phyloP scores from a whole-genome alignment of 2,888 invertebrate genomes.

The Chorisops tibialis region DNA sequence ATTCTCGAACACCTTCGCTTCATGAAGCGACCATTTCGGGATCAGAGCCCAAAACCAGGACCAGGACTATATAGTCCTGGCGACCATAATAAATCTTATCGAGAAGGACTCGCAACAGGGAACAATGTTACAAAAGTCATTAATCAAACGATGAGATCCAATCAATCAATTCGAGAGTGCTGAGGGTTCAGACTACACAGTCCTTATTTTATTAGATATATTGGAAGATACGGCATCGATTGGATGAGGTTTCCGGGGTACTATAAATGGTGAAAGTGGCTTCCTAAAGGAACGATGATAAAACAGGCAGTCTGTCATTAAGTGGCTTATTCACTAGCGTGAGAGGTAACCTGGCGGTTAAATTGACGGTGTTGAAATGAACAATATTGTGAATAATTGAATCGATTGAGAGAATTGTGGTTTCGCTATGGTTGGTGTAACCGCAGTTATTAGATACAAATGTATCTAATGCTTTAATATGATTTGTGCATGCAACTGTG shows the following conservation, averaged over 20 bases:
- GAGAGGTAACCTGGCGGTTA: too few species aligned
- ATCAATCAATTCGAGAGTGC: conserved; percentile 26
- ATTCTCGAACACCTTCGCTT: conserved; percentile 5
- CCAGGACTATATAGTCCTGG: neutral
- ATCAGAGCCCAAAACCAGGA: neutral
- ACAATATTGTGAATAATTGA: conserved; percentile 16
- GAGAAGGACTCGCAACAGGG: conserved; percentile 21
- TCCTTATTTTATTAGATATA: too few species aligned
- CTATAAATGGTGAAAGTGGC: conserved; percentile 13
- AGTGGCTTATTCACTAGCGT: conserved; percentile 8
- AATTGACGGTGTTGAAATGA: conserved; percentile 8
- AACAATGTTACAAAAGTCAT: conserved; percentile 30
- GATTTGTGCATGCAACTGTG: too few species aligned
- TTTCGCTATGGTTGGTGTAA: neutral
- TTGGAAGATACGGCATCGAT: neutral
- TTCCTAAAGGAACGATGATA: conserved; percentile 6
- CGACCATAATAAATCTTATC: conserved; percentile 17
- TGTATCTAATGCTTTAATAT: too few species aligned
- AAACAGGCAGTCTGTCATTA: conserved; percentile 13
- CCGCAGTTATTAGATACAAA: too few species aligned
- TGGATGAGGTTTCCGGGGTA: neutral
- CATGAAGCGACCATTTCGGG: too few species aligned
- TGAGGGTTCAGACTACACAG: neutral
- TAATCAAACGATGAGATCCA: conserved; percentile 31
- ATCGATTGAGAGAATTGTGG: neutral